Base-by-base conservation (phyloP, 2,113 vertebrate genomes). In the Prunella himalayana region DNA sequence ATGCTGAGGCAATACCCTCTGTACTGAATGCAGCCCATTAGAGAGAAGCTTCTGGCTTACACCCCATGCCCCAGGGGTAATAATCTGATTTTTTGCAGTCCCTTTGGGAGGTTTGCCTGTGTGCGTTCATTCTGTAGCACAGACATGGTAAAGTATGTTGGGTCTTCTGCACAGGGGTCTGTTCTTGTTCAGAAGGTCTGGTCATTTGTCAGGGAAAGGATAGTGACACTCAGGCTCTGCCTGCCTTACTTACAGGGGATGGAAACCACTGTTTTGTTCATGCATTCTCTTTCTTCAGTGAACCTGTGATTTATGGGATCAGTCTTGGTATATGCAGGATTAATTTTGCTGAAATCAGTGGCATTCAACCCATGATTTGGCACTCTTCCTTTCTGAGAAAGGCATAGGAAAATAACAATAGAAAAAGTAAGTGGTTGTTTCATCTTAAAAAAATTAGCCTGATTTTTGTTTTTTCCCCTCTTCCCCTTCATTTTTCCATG, bases 131-230 rank as follows among this genome's bases (percentile, higher is more conserved):
- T 56, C n/a, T 41, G 22, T 18, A 69, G n/a, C 6, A 60, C 22
- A 44, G 0, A 1, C 10, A 10, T 14, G 9, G 12, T 65, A 37
- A 71, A 5, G 10, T 54, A 0, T 7, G 3, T 4, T 56, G 22
- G 7, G 8, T 66, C 19, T 90, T 50, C 27, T n/a, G 6, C 11
- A 24, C 7, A 17, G 31, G 10, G 9, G 54, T 54, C 9, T 92
- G 21, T 22, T 63, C 53, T 75, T 59, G 15, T 49, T 95, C 50
- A 57, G 33, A 22, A 72, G 11, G 13, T 61, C 22, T 56, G 22
- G 27, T 65, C 3, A 9, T 47, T 83, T 42, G 9, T 47, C 44
- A 60, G 56, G 6, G 45, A 60, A 77, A 61, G 3, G 9, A 49
- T 2, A 49, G 15, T 44, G 21, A 27, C 50, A 39, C 45, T 79